Conservation (phyloP, 2,113 vertebrate species). For the Scolopax mira region DNA sequence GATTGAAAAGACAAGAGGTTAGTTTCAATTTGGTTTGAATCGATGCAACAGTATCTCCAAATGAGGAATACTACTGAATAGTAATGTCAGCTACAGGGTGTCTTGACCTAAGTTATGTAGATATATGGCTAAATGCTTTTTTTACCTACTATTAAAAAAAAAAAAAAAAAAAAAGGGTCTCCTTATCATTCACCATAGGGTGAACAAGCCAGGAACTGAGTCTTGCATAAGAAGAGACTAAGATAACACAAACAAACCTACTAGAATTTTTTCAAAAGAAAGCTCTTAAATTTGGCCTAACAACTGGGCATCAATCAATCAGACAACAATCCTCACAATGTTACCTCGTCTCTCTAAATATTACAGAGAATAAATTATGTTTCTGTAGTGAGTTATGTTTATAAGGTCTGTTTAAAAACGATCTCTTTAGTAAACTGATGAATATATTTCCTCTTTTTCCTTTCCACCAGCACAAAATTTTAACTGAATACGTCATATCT, state of each 20-base stretch:
- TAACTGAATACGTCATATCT: neutral
- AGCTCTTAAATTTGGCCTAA: neutral
- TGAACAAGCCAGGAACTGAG: conserved; percentile 6
- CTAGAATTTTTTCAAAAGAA: neutral
- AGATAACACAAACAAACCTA: neutral
- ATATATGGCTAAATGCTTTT: conserved; percentile 38
- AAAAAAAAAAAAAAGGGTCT: neutral
- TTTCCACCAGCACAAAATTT: neutral
- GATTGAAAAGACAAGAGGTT: conserved; percentile 28
- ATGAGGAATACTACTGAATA: conserved; percentile 14
- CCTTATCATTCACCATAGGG: neutral
- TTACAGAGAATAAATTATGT: neutral
- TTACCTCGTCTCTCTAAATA: neutral
- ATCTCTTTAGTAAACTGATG: neutral
- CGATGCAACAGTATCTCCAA: neutral
- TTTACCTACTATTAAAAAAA: neutral
- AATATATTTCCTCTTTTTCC: neutral
- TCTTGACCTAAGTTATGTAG: conserved; percentile 28
- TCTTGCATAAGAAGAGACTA: neutral
- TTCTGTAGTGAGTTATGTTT: neutral
- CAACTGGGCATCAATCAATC: neutral
- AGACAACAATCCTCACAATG: neutral
- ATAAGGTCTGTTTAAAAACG: neutral
- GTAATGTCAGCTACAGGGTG: neutral
- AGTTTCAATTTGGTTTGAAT: conserved; percentile 30